phyloP scores from a whole-genome alignment of 2,888 invertebrate genomes.

The Zeuzera pyrina region DNA sequence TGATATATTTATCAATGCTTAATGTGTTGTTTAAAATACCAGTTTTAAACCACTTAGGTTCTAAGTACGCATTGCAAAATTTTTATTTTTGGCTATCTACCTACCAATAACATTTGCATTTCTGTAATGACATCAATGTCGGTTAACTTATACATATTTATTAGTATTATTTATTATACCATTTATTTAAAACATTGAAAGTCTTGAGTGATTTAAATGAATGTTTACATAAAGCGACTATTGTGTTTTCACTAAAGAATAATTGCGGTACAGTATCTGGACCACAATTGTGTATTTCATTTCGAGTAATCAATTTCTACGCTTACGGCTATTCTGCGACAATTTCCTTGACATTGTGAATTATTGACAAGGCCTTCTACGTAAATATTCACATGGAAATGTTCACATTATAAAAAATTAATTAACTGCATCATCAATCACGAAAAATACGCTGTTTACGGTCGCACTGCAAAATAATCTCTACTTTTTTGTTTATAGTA shows the following conservation, averaged over 20 bases:
- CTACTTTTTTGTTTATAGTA: too few relatives aligned
- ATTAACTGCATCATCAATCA: too few relatives aligned
- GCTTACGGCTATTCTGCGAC: constrained; percentile 29
- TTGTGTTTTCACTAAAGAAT: constrained; percentile 49
- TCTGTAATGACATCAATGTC: constrained; percentile 48
- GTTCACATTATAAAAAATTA: too few relatives aligned
- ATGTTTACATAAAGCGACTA: constrained; percentile 42
- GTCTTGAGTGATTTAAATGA: constrained; percentile 45
- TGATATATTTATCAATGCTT: not conserved
- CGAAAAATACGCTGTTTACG: too few relatives aligned
- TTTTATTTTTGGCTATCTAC: constrained; percentile 36
- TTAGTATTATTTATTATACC: constrained; percentile 53
- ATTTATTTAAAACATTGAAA: constrained; percentile 49
- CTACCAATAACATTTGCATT: constrained; percentile 48
- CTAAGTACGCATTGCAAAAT: constrained; percentile 29
- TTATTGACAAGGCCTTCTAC: too few relatives aligned
- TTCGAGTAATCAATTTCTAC: constrained; percentile 39
- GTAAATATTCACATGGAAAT: too few relatives aligned
- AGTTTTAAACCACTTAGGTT: not conserved
- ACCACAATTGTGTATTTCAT: constrained; percentile 42
- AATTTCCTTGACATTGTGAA: constrained; percentile 25
- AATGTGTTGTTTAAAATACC: constrained; percentile 1
- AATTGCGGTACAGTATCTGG: constrained; percentile 35
- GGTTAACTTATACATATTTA: constrained; percentile 50
- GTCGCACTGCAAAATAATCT: too few relatives aligned